Evolutionary conservation across 2,113 vertebrate species (phyloP), one percentile per base, ranked within the genome.

Genomic region (Python bivittatus): DNA sequence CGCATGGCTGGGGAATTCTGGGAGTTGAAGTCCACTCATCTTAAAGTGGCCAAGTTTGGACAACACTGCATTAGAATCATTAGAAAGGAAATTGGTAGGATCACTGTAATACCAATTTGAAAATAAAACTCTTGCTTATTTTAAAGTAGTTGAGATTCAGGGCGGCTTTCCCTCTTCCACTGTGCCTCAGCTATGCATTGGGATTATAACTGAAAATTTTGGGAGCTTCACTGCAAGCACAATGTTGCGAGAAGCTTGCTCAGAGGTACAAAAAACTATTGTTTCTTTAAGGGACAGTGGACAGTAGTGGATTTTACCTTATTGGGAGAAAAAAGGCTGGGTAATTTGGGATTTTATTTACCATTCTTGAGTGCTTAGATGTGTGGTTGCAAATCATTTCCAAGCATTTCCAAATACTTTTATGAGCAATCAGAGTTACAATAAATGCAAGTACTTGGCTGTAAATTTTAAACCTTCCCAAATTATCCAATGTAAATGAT

Each of bases 401-500:
- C 72, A 22, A 79, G 33, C 72, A 79, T 79, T 79, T 79, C 7
- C 33, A 95, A 97, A 98, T 96, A 96, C 93, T 97, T 97, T 97
- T 93, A 96, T 95, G 95, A 92, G 93, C 97, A 96, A 97, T 98
- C 97, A 97, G 94, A 98, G 96, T 94, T 96, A 92, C 95, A 93
- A 95, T 97, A 97, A 97, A 97, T 96, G 95, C 90, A 96, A 95
- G 95, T 96, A 92, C 95, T 96, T 97, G 93, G 95, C 96, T 96
- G 96, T 96, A 97, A 97, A 97, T 97, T 97, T 97, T 98, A 96
- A 97, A 96, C 96, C 96, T 97, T 96, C 95, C 94, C 97, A 97
- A 97, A 97, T 98, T 97, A 97, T 94, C 86, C 95, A 95, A 97
- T 97, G 97, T 97, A 96, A 95, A 96, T 96, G 97, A 98, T 98